Conservation (phyloP, 92 coral and sea anemone species). For the Zoanthus gigantus region DNA sequence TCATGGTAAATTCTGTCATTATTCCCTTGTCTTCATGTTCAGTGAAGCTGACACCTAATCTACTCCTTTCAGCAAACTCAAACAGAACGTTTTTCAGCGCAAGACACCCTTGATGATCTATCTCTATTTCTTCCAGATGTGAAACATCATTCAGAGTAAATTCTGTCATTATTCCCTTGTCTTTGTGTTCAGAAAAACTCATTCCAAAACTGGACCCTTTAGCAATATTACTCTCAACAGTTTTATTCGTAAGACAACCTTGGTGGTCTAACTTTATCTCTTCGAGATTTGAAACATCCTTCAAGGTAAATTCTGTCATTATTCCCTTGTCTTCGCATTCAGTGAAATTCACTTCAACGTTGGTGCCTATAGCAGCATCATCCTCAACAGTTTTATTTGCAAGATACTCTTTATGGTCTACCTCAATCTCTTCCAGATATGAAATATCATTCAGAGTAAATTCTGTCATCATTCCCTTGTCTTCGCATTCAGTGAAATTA, state of each 20-base stretch:
- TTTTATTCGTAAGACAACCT: background rate
- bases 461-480: slow-evolving; percentile 64
- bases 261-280: slow-evolving; percentile 42
- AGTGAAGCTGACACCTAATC: background rate
- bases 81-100: background rate
- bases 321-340: slow-evolving; percentile 53
- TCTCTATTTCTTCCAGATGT: slow-evolving; percentile 52
- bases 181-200: background rate
- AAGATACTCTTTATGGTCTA: background rate
- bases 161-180: slow-evolving; percentile 45
- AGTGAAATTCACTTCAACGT: slow-evolving; percentile 3
- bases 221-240: background rate
- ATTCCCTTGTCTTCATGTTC: slow-evolving; percentile 49
- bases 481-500: background rate
- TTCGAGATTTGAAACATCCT: slow-evolving; percentile 69
- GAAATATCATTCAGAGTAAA: slow-evolving; percentile 58
- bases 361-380: background rate
- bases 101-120: slow-evolving; percentile 1
- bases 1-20: slow-evolving; percentile 80
- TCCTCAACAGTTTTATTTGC: background rate
- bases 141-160: slow-evolving; percentile 16
- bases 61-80: background rate
- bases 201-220: background rate
- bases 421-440: slow-evolving; percentile 40
- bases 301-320: slow-evolving; percentile 64